Evolutionary conservation across 2,113 vertebrate species (phyloP), one percentile per base, ranked within the genome.

Genomic region (Oryzias curvinotus): DNA sequence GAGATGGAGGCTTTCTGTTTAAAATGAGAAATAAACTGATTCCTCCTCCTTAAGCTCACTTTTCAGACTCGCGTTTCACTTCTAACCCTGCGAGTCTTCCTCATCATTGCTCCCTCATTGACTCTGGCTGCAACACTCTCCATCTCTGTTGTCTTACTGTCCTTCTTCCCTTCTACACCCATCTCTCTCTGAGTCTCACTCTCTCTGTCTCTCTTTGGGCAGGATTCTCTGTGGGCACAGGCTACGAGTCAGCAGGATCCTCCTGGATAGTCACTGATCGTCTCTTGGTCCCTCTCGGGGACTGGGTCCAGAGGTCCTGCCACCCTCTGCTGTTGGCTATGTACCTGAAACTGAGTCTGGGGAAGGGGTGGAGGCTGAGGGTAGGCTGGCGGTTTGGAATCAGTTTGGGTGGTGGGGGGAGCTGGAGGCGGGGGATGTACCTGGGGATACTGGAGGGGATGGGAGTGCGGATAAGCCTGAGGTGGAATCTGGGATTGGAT

Each of bases 241-340:
- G 86, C 87, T 73, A 62, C 59, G 53, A 73, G 87, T 94, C 93
- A 95, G 92, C 92, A 93, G 74, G 91, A 91, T 0, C 89, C 89
- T 0, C 61, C 49, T 0, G 75, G 60, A 51, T 82, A 69, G 14
- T 90, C 87, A 0, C 88, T 57, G 0, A 85, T 77, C 71, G 76
- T 79, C 5, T 94, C 94, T 0, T 78, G 88, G 81, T 94, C 93
- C 0, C 77, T 88, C 85, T 95, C 94, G 0, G 89, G 87, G 71
- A 92, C 88, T 76, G 90, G 80, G n/a, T 93, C 90, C 65, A 93
- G 75, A 43, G 78, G 69, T 43, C 66, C 73, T 25, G 77, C 65
- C 3, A 75, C 81, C 73, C 64, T 75, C 65, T 82, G 84, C 62
- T 86, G 87, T 77, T 83, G 84, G 64, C 62, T 70, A 56, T 80